Base-by-base conservation (phyloP, 2,888 invertebrate species). In the Napeogenes inachia region DNA sequence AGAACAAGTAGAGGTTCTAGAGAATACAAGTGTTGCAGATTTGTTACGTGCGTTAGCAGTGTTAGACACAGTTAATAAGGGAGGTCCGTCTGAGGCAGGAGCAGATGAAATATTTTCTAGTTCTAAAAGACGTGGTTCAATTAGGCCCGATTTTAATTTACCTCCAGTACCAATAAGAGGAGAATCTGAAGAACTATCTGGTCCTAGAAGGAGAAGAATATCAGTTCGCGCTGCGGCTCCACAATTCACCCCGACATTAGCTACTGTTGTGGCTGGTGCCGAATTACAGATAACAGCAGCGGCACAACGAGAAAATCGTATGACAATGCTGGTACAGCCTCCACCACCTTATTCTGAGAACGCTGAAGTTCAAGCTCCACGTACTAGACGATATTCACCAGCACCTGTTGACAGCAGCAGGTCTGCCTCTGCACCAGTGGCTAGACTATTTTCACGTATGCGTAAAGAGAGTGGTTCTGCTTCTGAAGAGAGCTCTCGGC, bases 21-120 rank as follows among this genome's bases (percentile, higher is more conserved):
- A 96, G 80, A 94, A 95, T 73, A 96, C 96, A 0, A 95, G 96
- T 32, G 91, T 97, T 13, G 96, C 96, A 1, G 96, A 97, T 82
- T 92, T 97, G 60, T 91, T 97, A 35, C 91, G 96, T 61, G 96
- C 95, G 0, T 83, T 97, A 56, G 94, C 95, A 56, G 92, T 93
- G n/a, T 88, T 96, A 70, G 89, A 90, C 70, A 88, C 89, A 4
- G 86, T 83, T 45, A 71, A 71, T 13, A 77, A 78, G 38, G 77
- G 77, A 61, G 75, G 71, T 57, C 67, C 71, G 33, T 68, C 55
- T 6, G 62, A 60, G 6, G 30, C 62, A 64, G 10, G 68, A 69
- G 45, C 69, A 70, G 46, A 60, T 62, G 53, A 78, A 79, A 13
- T 68, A 81, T 42, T 56, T 8, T 53, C 54, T n/a, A 57, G 32